Evolutionary conservation across 2,888 invertebrate genomes (phyloP).

Genomic region (Sarcophaga caerulescens): DNA sequence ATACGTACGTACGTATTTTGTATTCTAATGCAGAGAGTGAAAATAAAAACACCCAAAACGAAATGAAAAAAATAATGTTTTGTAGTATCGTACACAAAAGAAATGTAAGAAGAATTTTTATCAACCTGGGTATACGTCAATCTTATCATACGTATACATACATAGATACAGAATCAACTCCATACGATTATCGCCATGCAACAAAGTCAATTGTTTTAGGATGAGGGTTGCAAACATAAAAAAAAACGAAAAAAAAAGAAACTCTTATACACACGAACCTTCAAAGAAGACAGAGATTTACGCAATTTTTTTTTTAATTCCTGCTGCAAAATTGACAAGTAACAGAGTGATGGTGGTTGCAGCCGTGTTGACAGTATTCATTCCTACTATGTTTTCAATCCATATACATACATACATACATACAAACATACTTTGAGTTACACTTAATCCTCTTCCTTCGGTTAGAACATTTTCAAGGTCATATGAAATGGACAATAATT

Average conservation of each 20-base stretch:
- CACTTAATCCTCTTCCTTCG: neutral
- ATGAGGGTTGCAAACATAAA: conserved; percentile 52
- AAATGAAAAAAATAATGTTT: neutral
- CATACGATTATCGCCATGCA: conserved; percentile 33
- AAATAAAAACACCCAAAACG: conserved; percentile 29
- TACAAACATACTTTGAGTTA: neutral
- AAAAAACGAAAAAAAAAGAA: neutral
- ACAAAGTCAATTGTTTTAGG: conserved; percentile 55
- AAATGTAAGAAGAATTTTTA: conserved; percentile 37
- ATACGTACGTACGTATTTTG: neutral
- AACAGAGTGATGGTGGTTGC: conserved; percentile 44
- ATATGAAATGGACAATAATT: neutral
- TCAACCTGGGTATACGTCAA: conserved; percentile 32
- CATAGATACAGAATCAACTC: neutral
- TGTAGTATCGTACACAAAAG: neutral
- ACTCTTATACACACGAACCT: neutral
- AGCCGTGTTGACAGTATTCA: neutral
- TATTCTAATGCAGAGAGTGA: neutral
- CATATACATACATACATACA: neutral
- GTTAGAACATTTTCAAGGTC: neutral
- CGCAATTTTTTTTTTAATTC: conserved; percentile 52
- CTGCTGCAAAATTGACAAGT: conserved; percentile 29
- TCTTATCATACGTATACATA: conserved; percentile 1
- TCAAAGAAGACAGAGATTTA: conserved; percentile 49
- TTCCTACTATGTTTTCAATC: conserved; percentile 15